Evolutionary conservation across 2,888 invertebrate species (phyloP).

Genomic region (Trichopria drosophilae): DNA sequence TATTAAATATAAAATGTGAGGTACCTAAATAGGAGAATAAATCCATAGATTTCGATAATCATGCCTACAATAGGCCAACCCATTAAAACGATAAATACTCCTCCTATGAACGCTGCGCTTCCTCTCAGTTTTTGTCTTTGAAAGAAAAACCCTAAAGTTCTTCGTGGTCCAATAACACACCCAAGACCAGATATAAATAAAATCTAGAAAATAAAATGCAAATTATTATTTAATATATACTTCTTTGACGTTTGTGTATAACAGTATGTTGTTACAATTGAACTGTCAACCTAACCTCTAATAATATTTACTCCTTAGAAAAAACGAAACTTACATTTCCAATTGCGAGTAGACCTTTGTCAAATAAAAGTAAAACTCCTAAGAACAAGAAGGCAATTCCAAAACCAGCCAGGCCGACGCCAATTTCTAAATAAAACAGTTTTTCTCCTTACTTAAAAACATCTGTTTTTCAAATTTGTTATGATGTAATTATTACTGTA

Average conservation of each 20-base stretch:
- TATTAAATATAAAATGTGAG: not conserved
- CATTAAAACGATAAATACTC: conserved; percentile 86
- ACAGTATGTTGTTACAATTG: conserved; percentile 1
- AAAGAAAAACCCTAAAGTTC: conserved; percentile 97
- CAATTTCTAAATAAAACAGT: conserved; percentile 81
- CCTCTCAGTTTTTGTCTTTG: conserved; percentile 94
- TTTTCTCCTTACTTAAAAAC: too few species aligned
- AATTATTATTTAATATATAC: conserved; percentile 10
- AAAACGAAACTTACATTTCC: conserved; percentile 84
- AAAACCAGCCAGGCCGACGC: conserved; percentile 94
- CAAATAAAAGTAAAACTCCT: conserved; percentile 90
- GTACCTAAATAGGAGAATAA: conserved; percentile 81
- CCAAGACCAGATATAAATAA: conserved; percentile 93
- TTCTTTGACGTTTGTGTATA: conserved; percentile 1
- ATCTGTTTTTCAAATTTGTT: too few species aligned
- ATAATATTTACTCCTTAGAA: not conserved
- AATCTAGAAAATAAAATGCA: conserved; percentile 67
- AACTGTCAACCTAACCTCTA: conserved; percentile 6
- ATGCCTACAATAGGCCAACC: conserved; percentile 98
- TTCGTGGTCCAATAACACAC: conserved; percentile 93
- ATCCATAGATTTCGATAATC: conserved; percentile 95
- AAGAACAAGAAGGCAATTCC: conserved; percentile 93
- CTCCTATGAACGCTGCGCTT: conserved; percentile 86
- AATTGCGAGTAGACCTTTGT: conserved; percentile 96
- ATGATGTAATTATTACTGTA: conserved; percentile 1